A percentile compares a stretch with the other conserved stretches of the same genome.
Conservation (phyloP, 2,888 invertebrate species). For the Lasioglossum figueresi region DNA sequence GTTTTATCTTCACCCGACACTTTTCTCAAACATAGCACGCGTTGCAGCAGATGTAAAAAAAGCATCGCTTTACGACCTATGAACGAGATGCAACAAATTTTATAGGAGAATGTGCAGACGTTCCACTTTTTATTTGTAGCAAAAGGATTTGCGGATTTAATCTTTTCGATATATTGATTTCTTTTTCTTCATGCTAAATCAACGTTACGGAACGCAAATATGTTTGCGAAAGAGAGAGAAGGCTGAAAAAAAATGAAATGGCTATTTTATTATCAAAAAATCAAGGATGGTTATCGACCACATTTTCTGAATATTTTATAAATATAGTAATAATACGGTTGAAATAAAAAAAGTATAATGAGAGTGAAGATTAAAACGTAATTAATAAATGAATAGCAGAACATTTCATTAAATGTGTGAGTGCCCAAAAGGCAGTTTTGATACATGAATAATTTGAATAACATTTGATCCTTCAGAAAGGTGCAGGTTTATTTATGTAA, state of each 20-base stretch:
- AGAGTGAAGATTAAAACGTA: not conserved
- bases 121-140: not conserved
- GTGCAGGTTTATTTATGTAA: no score
- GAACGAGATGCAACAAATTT: conserved; percentile 5
- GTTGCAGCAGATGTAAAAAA: not conserved
- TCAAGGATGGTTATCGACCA: not conserved
- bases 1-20: not conserved
- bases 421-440: no score
- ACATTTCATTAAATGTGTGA: not conserved
- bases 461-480: no score
- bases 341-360: not conserved
- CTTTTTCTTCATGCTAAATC: not conserved
- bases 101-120: not conserved
- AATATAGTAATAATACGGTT: not conserved
- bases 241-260: not conserved
- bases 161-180: not conserved
- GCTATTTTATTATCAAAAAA: not conserved
- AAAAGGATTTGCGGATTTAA: not conserved
- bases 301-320: not conserved
- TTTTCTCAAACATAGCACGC: not conserved
- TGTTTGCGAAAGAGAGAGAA: not conserved
- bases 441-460: no score
- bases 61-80: conserved; percentile 1
- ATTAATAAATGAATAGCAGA: not conserved
- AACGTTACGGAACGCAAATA: not conserved